phyloP scores from a whole-genome alignment of 2,797 vertebrate species.

The Babyrousa celebensis region DNA sequence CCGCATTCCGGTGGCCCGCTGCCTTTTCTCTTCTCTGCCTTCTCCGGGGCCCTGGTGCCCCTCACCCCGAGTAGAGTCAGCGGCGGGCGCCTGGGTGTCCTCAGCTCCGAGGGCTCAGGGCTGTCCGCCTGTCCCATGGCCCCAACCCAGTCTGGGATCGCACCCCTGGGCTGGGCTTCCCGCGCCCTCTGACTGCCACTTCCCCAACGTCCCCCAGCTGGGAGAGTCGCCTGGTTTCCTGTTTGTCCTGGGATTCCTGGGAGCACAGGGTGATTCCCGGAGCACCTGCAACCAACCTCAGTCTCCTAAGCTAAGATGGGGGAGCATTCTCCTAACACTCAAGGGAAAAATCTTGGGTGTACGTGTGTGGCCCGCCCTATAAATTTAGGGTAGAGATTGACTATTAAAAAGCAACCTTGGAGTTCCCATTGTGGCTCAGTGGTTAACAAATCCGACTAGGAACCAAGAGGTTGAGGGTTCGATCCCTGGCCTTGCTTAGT shows the following conservation, averaged over 20 bases:
- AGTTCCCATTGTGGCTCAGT: too few relatives aligned
- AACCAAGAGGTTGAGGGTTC: too few relatives aligned
- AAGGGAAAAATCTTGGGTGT: not conserved
- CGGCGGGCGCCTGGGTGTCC: not conserved
- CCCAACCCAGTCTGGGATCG: too few relatives aligned
- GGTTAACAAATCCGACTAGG: too few relatives aligned
- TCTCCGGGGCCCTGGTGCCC: rapidly evolving
- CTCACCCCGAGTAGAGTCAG: not conserved
- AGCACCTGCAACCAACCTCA: not conserved
- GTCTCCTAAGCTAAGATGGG: not conserved
- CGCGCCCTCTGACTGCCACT: rapidly evolving
- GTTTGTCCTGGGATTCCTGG: not conserved
- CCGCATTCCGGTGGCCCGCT: not conserved
- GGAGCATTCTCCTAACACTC: not conserved
- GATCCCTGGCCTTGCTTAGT: too few relatives aligned
- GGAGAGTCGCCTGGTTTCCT: not conserved
- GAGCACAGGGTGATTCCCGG: not conserved
- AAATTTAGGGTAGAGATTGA: not conserved
- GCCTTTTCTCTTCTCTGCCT: not conserved
- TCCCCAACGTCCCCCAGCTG: not conserved
- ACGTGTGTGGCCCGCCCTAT: not conserved
- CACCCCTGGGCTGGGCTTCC: not conserved
- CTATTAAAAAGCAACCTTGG: not conserved
- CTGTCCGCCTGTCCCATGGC: not conserved
- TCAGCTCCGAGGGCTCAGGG: not conserved